Evolutionary conservation across 2,888 invertebrate genomes (phyloP), one percentile per base, ranked within the genome.

Genomic region (Thymelicus acteon): DNA sequence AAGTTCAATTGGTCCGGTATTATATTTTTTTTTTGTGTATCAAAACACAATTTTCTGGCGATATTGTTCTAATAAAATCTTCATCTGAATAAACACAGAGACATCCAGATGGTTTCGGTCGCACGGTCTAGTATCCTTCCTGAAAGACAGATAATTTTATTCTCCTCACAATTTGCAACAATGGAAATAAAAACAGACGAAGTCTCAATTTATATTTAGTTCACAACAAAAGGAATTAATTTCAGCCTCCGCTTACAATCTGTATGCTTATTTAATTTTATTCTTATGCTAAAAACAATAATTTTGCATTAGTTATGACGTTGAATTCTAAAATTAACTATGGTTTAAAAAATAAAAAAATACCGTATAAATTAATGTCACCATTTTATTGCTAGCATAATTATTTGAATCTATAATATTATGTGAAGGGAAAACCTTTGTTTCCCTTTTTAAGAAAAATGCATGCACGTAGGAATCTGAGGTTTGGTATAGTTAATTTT

Each of bases 121-220:
- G 24, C 66, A 66, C 66, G 66, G 58, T 48, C 58, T 58, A 66
- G 66, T 47, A 66, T 48, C 31, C 48, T 47, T 37, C 44, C 48
- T 47, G 40, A 58, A 66, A 47, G 57, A 66, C 44, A 66, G 47
- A 66, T 47, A 65, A 57, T 66, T 66, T 58, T 67, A 37, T 60
- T 39, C 47, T 58, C 19, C 37, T 37, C 37, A 58, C n/a, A 58
- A 67, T 57, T 47, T 67, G 47, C 48, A 60, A 67, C 66, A 37
- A 57, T 40, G 40, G 44, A 44, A 40, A 40, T 60, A 44, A 40
- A 60, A 15, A 39, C 15, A 62, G 44, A 63, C 39, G 0, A 15
- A 49, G 48, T n/a, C 15, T 57, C 31, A 31, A 6, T 57, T 31
- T 57, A 57, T 13, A n/a, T 24, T 24, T 31, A 57, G 13, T 31